Conservation (phyloP, 1,140 invertebrate genomes). For the Ostrea edulis region DNA sequence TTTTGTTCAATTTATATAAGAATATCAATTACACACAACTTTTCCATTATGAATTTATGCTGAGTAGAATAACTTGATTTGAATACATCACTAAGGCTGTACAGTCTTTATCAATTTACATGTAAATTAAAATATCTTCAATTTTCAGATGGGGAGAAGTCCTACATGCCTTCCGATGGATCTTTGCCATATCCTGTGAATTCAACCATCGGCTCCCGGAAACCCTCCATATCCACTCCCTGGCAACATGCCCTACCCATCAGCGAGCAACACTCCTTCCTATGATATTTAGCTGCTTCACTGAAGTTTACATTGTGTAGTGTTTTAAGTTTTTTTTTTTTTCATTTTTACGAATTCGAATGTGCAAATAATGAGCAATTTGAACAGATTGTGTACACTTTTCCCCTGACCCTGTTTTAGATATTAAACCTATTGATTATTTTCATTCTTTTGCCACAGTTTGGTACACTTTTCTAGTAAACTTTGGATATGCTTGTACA, state of each 20-base stretch:
- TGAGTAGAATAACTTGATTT: no score
- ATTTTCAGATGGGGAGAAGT: constrained; percentile 8
- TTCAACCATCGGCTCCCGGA: background rate
- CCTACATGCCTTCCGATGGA: background rate
- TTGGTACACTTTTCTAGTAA: no score
- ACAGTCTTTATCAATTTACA: no score
- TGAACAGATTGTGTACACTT: no score
- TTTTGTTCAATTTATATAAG: no score
- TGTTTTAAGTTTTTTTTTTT: background rate
- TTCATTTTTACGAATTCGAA: background rate
- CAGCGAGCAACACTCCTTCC: background rate
- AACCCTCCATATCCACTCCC: background rate
- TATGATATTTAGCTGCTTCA: background rate
- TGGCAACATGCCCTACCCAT: constrained; percentile 12
- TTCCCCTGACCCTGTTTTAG: no score
- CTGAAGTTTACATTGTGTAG: background rate
- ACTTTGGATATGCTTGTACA: no score
- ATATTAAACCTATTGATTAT: no score
- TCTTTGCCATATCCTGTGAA: background rate
- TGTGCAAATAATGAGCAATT: background rate
- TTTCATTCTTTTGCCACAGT: no score
- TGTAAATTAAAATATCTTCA: background rate
- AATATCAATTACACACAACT: no score
- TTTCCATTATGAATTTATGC: no score
- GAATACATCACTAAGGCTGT: no score